Evolutionary conservation across 2,113 vertebrate species (phyloP), one percentile per base, ranked within the genome.

Genomic region (Mustelus asterias): DNA sequence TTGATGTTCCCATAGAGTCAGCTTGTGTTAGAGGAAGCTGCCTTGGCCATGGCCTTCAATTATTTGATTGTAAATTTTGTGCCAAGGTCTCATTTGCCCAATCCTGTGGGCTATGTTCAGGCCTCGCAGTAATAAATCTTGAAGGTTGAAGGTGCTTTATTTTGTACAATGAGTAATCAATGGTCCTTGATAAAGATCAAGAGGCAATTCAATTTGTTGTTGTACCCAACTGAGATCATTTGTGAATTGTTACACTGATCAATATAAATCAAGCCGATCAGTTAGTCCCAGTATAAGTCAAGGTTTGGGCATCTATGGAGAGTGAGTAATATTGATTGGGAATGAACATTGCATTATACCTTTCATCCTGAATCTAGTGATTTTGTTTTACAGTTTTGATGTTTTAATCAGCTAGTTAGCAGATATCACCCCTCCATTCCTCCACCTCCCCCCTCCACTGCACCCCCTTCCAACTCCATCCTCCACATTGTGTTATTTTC

Each of bases 1-100:
- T 95, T 95, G 94, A 54, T 95, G 67, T 95, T 95, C 94, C 94
- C 94, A 76, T 95, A 41, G 94, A 95, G 37, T 95, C 94, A 95
- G 94, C 94, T 95, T 95, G 72, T 95, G 94, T 95, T 72, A 95
- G 94, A 95, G 69, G 65, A 95, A 95, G 44, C 65, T 48, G 94
- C 94, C 13, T 29, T 95, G 94, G 44, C 41, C 14, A 29, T 33
- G 94, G 94, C 94, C 94, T 95, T 95, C 94, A 95, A 54, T 95
- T 95, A 95, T 95, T 72, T 95, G 22, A 54, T 72, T 95, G 69
- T 95, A 72, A 72, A 95, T 72, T 69, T 95, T 54, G 44, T 95
- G 94, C 94, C 94, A 95, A 95, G 94, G 94, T 54, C 94, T 95
- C 69, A 72, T 95, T 95, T 95, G 37, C 37, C 69, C 67, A 54